These are phyloP conservation scores for Tragopan temminckii DNA, from an alignment of 2,797 vertebrate genomes.

Conservation along the genomic window DNA sequence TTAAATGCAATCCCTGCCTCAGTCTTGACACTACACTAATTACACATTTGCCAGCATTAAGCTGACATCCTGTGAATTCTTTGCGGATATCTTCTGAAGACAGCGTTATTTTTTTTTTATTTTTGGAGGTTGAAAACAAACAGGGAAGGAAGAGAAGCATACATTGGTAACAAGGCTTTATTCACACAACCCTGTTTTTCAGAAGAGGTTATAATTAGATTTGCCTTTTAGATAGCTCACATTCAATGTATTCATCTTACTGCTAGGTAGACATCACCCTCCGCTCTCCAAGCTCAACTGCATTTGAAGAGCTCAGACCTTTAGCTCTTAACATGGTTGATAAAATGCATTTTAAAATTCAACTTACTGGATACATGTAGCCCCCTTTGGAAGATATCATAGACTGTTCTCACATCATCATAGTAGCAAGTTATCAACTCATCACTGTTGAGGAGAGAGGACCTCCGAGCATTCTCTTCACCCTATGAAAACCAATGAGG, in stretches of 20 bases:
- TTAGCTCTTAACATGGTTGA: neutral
- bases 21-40: neutral
- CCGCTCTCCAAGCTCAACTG: neutral
- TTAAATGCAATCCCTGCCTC: fast-evolving
- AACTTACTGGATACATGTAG: constrained; percentile 91
- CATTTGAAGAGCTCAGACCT: neutral
- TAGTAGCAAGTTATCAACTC: constrained; percentile 85
- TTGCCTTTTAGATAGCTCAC: neutral
- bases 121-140: fast-evolving
- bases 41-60: neutral
- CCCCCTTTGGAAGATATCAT: constrained; percentile 91
- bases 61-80: neutral
- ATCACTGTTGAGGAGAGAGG: constrained; percentile 79
- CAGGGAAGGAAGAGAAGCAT: neutral
- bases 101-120: neutral
- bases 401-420: constrained; percentile 87
- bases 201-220: neutral
- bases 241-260: neutral
- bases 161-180: neutral
- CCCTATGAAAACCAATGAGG: constrained; percentile 79
- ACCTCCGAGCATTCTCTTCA: constrained; percentile 85
- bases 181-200: neutral
- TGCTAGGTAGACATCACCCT: neutral
- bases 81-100: neutral
- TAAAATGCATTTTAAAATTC: neutral